Evolutionary conservation across 30 jellyfish, hydroid and myxozoan species (phyloP).

Genomic region (Aurelia sp.): DNA sequence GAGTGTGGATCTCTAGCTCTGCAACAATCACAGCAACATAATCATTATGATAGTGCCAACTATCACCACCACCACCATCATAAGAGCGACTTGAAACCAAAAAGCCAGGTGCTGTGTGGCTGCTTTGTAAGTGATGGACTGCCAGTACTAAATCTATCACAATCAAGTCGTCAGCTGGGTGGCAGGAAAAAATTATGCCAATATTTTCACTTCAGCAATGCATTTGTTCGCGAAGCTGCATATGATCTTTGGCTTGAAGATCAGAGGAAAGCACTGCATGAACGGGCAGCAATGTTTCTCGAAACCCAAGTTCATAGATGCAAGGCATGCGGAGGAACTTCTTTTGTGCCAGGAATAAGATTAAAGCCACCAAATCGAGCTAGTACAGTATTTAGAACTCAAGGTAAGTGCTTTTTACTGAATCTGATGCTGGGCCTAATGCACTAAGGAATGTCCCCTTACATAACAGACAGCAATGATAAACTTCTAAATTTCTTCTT

Average conservation of each 20-base stretch:
- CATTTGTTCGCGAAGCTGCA: slow-evolving; percentile 93
- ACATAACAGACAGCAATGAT: too few species aligned
- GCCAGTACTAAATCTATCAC: slow-evolving; percentile 69
- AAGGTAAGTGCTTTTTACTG: too few species aligned
- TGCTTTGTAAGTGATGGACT: slow-evolving; percentile 86
- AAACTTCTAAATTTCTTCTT: too few species aligned
- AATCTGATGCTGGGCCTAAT: too few species aligned
- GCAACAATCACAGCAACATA: slow-evolving; percentile 51
- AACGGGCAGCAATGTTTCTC: slow-evolving; percentile 88
- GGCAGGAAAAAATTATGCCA: slow-evolving; percentile 78
- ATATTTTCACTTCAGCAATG: slow-evolving; percentile 72
- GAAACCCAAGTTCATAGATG: slow-evolving; percentile 76
- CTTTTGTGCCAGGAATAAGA: slow-evolving; percentile 79
- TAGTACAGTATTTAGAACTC: background rate
- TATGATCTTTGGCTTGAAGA: slow-evolving; percentile 98
- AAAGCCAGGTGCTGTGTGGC: slow-evolving; percentile 80
- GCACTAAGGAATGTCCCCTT: too few species aligned
- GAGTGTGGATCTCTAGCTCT: slow-evolving; percentile 90
- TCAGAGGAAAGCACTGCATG: slow-evolving; percentile 86
- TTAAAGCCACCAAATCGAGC: slow-evolving; percentile 1
- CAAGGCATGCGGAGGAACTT: slow-evolving; percentile 87
- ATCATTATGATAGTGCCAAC: slow-evolving; percentile 4
- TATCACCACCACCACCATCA: slow-evolving; percentile 63
- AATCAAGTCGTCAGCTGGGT: slow-evolving; percentile 43
- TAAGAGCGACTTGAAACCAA: slow-evolving; percentile 48